These are phyloP conservation scores for Euschistus heros DNA, from an alignment of 1,140 invertebrate species.

Conservation along the genomic window DNA sequence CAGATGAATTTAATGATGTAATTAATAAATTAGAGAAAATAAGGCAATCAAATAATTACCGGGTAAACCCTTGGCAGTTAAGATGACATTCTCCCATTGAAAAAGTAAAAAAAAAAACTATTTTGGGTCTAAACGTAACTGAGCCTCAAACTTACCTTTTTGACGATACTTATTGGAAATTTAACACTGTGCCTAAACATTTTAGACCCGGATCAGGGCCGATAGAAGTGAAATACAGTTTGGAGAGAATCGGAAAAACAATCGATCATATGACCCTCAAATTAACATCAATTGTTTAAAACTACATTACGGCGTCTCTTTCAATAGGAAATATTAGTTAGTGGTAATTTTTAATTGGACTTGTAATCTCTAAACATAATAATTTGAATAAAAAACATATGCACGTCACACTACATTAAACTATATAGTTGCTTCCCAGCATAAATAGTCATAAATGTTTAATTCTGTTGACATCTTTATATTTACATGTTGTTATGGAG, in stretches of 20 bases:
- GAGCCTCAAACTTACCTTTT: neutral
- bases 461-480: too few relatives aligned
- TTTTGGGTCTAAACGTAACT: neutral
- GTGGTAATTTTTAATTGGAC: too few relatives aligned
- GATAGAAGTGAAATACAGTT: conserved; percentile 2
- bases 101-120: neutral
- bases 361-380: too few relatives aligned
- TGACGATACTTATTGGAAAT: conserved; percentile 1
- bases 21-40: neutral
- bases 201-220: conserved; percentile 15
- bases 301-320: too few relatives aligned
- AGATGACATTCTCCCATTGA: neutral
- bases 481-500: too few relatives aligned
- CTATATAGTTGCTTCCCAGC: too few relatives aligned
- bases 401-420: too few relatives aligned
- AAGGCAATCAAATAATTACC: neutral
- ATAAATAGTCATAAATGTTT: too few relatives aligned
- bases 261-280: conserved; percentile 3
- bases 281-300: too few relatives aligned
- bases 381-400: too few relatives aligned
- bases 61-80: neutral
- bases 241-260: neutral
- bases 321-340: too few relatives aligned
- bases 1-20: neutral
- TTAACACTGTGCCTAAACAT: conserved; percentile 16